Evolutionary conservation across 2,113 vertebrate species (phyloP).

Genomic region (Pachycephala philippinensis): DNA sequence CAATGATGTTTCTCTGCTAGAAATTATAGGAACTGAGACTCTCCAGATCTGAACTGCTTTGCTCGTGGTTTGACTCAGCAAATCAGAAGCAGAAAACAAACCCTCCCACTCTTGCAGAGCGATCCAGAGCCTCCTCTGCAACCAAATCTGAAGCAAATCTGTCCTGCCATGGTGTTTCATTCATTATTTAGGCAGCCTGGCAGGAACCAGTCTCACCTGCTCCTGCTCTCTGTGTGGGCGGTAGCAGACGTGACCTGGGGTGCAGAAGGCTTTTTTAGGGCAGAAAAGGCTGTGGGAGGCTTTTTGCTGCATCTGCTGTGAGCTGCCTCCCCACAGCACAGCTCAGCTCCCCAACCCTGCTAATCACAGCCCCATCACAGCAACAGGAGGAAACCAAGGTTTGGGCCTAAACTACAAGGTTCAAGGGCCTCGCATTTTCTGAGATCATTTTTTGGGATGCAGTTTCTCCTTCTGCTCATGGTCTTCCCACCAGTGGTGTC

Average conservation of each 20-base stretch:
- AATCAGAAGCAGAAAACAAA: background rate
- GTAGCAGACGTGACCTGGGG: background rate
- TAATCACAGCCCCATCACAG: background rate
- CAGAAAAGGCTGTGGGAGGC: background rate
- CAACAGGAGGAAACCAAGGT: background rate
- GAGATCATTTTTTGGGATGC: background rate
- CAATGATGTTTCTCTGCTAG: background rate
- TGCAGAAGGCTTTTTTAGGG: background rate
- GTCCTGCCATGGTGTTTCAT: background rate
- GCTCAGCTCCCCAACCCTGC: background rate
- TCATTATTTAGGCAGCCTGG: background rate
- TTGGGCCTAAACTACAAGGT: background rate
- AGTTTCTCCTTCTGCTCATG: background rate
- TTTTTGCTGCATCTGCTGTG: background rate
- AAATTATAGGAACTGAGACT: constrained; percentile 14
- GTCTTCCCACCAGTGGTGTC: background rate
- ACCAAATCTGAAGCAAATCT: background rate
- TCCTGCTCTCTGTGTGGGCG: fast-evolving
- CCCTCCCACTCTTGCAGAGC: background rate
- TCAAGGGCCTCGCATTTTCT: background rate
- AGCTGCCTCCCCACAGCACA: background rate
- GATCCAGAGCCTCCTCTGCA: background rate
- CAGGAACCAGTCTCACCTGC: background rate
- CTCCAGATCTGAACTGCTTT: background rate
- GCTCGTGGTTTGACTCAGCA: background rate